Conservation (phyloP, 64 coral and sea anemone species). For the Porites lutea region DNA sequence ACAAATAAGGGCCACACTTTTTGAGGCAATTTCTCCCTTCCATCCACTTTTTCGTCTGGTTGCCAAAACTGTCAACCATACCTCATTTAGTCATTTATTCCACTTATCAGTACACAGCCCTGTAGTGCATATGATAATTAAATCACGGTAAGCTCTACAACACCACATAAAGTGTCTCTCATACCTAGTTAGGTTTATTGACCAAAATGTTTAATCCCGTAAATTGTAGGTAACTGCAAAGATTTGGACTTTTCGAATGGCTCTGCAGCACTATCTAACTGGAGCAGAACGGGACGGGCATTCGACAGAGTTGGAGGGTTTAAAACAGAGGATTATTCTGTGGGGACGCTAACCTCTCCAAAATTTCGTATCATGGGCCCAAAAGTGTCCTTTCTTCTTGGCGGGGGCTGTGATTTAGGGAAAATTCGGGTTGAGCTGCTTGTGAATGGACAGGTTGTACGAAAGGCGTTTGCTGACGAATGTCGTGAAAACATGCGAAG, state of each 20-base stretch:
- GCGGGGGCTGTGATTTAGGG: conserved; percentile 28
- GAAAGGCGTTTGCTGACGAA: conserved; percentile 24
- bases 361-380: conserved; percentile 55
- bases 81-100: no score
- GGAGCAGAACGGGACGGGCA: conserved; percentile 57
- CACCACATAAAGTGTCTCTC: no score
- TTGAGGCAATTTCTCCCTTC: no score
- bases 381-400: conserved; percentile 57
- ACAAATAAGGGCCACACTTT: no score
- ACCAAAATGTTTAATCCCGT: not conserved
- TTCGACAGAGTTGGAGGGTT: conserved; percentile 48
- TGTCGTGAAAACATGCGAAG: conserved; percentile 54
- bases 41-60: no score
- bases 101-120: no score
- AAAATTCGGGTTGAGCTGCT: conserved; percentile 44
- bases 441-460: conserved; percentile 25
- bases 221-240: conserved; percentile 7
- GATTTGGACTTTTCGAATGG: conserved; percentile 56
- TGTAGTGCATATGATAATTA: no score
- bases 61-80: no score
- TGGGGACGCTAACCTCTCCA: conserved; percentile 64
- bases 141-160: no score
- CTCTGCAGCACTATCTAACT: conserved; percentile 5
- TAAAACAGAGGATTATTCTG: conserved; percentile 42
- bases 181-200: no score